These are phyloP conservation scores for Nudaria mundana DNA, from an alignment of 2,888 invertebrate species.

Conservation along the genomic window DNA sequence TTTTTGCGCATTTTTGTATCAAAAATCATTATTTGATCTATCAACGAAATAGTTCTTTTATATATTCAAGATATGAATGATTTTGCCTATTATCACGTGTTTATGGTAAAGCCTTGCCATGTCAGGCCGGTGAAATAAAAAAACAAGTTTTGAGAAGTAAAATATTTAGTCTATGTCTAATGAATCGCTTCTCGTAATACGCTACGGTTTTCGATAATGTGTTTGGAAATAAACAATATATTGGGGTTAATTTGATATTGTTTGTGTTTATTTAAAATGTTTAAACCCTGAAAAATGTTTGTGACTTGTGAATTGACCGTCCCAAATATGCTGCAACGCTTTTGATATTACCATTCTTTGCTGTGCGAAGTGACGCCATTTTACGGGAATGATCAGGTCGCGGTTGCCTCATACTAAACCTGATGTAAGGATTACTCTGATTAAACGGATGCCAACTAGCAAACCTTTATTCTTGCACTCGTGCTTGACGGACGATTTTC, in stretches of 20 bases:
- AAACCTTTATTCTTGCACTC: constrained; percentile 73
- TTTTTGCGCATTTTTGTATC: no score
- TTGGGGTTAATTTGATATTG: constrained; percentile 48
- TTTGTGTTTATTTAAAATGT: constrained; percentile 45
- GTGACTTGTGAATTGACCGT: constrained; percentile 50
- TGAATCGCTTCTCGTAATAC: constrained; percentile 76
- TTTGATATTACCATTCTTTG: constrained; percentile 75
- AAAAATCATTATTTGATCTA: no score
- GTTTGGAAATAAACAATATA: constrained; percentile 76
- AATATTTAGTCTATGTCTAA: constrained; percentile 62
- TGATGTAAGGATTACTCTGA: constrained; percentile 73
- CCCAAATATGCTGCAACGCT: constrained; percentile 52
- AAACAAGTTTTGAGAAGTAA: constrained; percentile 49
- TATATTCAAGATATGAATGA: no score
- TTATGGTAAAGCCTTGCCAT: constrained; percentile 45
- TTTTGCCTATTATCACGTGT: constrained; percentile 49
- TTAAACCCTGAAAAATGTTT: constrained; percentile 56
- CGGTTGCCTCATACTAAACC: constrained; percentile 76
- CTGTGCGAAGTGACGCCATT: constrained; percentile 80
- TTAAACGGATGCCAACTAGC: constrained; percentile 77
- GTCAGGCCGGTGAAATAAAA: constrained; percentile 30
- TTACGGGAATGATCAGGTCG: constrained; percentile 82
- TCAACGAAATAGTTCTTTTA: no score
- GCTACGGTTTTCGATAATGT: constrained; percentile 68
- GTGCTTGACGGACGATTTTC: constrained; percentile 79